A percentile compares a stretch with the other conserved stretches of the same genome.
phyloP scores from a whole-genome alignment of 2,113 vertebrate genomes.

The Camelus bactrianus region DNA sequence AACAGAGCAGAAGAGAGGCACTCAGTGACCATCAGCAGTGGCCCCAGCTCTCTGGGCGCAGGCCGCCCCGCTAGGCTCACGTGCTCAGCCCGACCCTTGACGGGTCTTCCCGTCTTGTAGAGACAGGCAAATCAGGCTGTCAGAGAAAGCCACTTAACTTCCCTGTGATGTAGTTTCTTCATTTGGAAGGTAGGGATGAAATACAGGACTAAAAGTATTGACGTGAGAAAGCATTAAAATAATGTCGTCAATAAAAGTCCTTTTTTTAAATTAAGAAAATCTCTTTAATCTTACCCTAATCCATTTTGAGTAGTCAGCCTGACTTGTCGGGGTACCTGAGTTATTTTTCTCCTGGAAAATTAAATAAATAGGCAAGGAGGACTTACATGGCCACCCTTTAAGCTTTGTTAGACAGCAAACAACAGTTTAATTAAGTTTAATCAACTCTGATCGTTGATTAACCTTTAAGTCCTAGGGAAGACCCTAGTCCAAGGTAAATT shows the following conservation, averaged over 20 bases:
- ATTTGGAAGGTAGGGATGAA: background rate
- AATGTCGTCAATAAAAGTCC: background rate
- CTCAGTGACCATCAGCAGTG: background rate
- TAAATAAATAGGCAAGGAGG: background rate
- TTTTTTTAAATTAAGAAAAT: background rate
- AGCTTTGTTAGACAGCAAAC: background rate
- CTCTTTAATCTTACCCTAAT: background rate
- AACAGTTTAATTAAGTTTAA: background rate
- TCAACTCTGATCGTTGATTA: background rate
- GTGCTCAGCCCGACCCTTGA: background rate
- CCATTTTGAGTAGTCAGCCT: background rate
- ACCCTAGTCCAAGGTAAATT: background rate
- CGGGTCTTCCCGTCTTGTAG: background rate
- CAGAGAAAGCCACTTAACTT: background rate
- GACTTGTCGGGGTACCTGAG: background rate
- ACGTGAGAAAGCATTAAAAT: conserved; percentile 25
- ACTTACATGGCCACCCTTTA: background rate
- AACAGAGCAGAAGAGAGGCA: background rate
- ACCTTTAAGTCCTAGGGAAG: background rate
- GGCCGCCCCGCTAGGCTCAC: no score
- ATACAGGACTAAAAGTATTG: background rate
- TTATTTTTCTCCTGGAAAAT: conserved; percentile 36
- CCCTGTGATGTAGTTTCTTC: background rate
- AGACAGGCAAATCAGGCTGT: background rate
- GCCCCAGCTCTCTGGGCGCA: background rate